Evolutionary conservation across 2,113 vertebrate genomes (phyloP).

Genomic region (Heterocephalus glaber): DNA sequence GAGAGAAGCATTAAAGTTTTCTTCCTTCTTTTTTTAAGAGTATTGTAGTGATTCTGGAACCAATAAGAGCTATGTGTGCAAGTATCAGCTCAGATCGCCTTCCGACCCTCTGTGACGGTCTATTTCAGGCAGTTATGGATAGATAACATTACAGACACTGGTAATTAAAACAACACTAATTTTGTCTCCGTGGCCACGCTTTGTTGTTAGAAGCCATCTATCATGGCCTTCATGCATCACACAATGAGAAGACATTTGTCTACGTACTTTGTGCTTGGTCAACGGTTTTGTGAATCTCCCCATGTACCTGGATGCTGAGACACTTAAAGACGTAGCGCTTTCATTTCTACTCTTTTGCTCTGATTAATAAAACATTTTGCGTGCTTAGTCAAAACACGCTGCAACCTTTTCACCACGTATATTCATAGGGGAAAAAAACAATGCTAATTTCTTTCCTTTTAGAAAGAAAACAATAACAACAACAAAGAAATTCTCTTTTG

Average conservation of each 20-base stretch:
- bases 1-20: slow-evolving; percentile 69
- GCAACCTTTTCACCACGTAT: neutral
- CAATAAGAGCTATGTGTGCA: slow-evolving; percentile 61
- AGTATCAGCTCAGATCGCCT: slow-evolving; percentile 60
- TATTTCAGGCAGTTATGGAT: slow-evolving; percentile 90
- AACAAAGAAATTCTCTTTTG: slow-evolving; percentile 45
- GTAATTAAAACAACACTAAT: slow-evolving; percentile 96
- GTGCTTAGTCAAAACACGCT: slow-evolving; percentile 53
- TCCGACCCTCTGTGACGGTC: slow-evolving; percentile 82
- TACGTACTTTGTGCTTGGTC: slow-evolving; percentile 86
- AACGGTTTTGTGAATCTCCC: slow-evolving; percentile 85
- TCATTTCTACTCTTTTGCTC: neutral
- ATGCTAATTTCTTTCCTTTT: slow-evolving; percentile 48
- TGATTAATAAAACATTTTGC: slow-evolving; percentile 66
- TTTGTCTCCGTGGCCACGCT: slow-evolving; percentile 91
- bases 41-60: neutral
- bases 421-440: neutral
- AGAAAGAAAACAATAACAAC: slow-evolving; percentile 39
- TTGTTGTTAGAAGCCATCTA: slow-evolving; percentile 91
- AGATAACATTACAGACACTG: slow-evolving; percentile 91
- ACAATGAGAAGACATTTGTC: slow-evolving; percentile 90
- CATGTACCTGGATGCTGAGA: slow-evolving; percentile 82
- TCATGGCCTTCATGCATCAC: slow-evolving; percentile 89
- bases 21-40: slow-evolving; percentile 46
- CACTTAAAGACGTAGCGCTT: slow-evolving; percentile 69